Conservation (phyloP, 2,113 vertebrate species). For the Plectropomus leopardus region DNA sequence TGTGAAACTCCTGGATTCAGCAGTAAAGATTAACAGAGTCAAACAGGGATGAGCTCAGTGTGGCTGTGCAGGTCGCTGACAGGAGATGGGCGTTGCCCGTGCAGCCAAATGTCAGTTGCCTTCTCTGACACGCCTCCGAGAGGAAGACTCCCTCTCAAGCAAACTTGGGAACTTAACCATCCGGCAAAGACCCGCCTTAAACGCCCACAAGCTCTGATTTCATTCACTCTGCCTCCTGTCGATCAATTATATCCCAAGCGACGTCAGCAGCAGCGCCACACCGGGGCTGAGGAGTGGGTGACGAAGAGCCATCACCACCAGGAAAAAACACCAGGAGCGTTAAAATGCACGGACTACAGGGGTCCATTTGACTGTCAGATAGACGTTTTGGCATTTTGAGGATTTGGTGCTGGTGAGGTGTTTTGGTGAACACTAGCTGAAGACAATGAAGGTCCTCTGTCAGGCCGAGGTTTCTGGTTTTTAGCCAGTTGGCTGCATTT, state of each 20-base stretch:
- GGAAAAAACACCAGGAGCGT: constrained; percentile 67
- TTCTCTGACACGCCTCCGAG: constrained; percentile 74
- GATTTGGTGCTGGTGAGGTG: background rate
- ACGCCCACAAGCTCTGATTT: constrained; percentile 6
- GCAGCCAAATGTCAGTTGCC: constrained; percentile 70
- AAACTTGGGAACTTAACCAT: constrained; percentile 64
- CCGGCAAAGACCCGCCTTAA: constrained; percentile 33
- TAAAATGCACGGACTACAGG: constrained; percentile 64
- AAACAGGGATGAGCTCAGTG: background rate
- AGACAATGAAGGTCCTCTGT: constrained; percentile 48
- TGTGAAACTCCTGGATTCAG: background rate
- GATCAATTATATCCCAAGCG: constrained; percentile 63
- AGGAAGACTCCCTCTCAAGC: constrained; percentile 70
- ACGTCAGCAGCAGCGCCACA: constrained; percentile 75
- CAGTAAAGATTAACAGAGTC: background rate
- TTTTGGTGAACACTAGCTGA: background rate
- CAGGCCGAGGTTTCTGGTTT: constrained; percentile 56
- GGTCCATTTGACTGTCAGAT: constrained; percentile 50
- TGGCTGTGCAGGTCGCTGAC: constrained; percentile 56
- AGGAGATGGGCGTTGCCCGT: constrained; percentile 82
- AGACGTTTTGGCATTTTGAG: constrained; percentile 7
- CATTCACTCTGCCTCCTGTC: constrained; percentile 67
- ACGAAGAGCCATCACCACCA: constrained; percentile 72
- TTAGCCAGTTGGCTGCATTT: constrained; percentile 68
- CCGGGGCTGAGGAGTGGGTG: constrained; percentile 77